phyloP scores from a whole-genome alignment of 2,888 invertebrate species.

The Sinohyriopsis cumingii region DNA sequence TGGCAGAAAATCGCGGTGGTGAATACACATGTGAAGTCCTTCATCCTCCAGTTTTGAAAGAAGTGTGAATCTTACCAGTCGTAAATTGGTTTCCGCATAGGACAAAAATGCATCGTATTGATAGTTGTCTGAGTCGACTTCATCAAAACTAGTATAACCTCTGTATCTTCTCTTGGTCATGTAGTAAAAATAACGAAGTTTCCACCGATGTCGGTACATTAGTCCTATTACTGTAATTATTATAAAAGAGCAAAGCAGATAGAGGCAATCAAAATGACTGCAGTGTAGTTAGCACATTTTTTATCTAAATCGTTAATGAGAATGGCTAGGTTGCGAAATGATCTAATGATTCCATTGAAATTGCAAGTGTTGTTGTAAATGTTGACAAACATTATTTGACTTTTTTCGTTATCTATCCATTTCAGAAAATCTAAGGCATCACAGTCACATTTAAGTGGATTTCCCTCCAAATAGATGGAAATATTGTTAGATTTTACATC shows the following conservation, averaged over 20 bases:
- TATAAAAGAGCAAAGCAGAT: neutral
- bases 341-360: too few relatives aligned
- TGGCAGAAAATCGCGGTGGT: conserved; percentile 41
- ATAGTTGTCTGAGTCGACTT: conserved; percentile 8
- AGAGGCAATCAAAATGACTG: too few relatives aligned
- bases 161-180: conserved; percentile 18
- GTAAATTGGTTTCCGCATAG: conserved; percentile 23
- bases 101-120: conserved; percentile 38
- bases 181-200: conserved; percentile 32
- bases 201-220: conserved; percentile 28
- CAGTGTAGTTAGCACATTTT: too few relatives aligned
- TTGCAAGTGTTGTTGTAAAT: too few relatives aligned
- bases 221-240: conserved; percentile 20
- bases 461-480: conserved; percentile 16
- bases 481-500: neutral
- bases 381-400: too few relatives aligned
- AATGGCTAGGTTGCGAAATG: too few relatives aligned
- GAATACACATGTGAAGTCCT: conserved; percentile 36
- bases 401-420: conserved; percentile 8
- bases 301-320: too few relatives aligned
- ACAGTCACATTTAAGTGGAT: conserved; percentile 13
- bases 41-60: conserved; percentile 14
- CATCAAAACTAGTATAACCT: conserved; percentile 5
- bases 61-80: conserved; percentile 13
- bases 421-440: conserved; percentile 7